These are phyloP conservation scores for Steatocranus sp. DNA, from an alignment of 2,797 vertebrate genomes.

Conservation along the genomic window DNA sequence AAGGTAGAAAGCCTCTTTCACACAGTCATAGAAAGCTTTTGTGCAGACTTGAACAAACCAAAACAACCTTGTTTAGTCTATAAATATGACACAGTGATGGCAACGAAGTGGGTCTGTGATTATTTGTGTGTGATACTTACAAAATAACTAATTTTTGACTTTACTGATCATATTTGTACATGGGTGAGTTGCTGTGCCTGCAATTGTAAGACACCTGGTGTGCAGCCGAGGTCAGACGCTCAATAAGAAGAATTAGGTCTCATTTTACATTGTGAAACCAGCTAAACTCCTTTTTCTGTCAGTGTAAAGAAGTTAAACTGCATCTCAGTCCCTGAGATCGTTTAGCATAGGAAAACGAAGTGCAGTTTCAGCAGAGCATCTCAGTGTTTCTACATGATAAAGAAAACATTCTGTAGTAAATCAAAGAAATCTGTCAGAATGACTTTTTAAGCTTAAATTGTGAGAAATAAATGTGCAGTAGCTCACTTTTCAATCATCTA, in stretches of 20 bases:
- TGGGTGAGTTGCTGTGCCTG: background rate
- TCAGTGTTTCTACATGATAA: too few species aligned
- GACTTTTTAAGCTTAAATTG: too few species aligned
- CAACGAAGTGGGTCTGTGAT: background rate
- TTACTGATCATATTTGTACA: background rate
- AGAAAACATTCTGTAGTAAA: too few species aligned
- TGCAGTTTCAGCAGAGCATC: too few species aligned
- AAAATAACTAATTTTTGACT: background rate
- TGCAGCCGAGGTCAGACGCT: background rate
- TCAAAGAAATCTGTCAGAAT: too few species aligned
- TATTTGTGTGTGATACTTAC: background rate
- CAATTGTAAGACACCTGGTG: background rate
- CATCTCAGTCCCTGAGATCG: too few species aligned
- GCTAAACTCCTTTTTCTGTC: too few species aligned
- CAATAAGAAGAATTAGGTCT: background rate
- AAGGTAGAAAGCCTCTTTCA: slow-evolving; percentile 45
- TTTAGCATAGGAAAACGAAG: too few species aligned
- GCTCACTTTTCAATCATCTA: too few species aligned
- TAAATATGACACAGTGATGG: background rate
- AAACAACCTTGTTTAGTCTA: slow-evolving; percentile 27
- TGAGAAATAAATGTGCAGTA: too few species aligned
- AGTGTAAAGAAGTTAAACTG: too few species aligned
- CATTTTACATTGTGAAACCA: too few species aligned
- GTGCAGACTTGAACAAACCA: slow-evolving; percentile 13
- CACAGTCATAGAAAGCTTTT: slow-evolving; percentile 38